Conservation (phyloP, 23 tunicate genomes). For the Styela plicata region DNA sequence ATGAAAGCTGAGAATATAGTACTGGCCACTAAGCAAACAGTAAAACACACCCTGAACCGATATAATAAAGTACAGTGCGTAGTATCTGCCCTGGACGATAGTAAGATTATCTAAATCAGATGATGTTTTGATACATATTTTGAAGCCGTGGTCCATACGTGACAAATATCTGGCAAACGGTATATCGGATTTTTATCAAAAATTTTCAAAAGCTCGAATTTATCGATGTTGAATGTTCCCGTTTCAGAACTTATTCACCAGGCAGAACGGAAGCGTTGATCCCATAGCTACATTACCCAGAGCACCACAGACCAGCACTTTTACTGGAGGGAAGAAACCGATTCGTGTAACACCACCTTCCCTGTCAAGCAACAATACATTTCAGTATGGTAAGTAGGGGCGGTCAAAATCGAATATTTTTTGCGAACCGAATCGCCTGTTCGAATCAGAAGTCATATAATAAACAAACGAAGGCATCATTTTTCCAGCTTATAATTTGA, state of each 20-base stretch:
- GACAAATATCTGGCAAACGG: neutral
- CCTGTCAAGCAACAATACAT: conserved; percentile 1
- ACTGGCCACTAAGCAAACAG: too few species aligned
- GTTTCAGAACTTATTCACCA: conserved; percentile 6
- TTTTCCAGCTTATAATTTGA: too few species aligned
- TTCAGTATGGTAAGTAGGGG: conserved; percentile 25
- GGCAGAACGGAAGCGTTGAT: conserved; percentile 12
- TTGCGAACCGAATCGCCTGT: too few species aligned
- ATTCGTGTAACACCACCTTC: conserved; percentile 19
- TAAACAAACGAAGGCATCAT: too few species aligned
- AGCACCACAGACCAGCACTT: conserved; percentile 7
- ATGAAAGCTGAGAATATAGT: too few species aligned
- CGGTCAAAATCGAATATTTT: too few species aligned
- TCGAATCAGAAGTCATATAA: too few species aligned
- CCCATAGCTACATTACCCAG: neutral
- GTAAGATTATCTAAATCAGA: too few species aligned
- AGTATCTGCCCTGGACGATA: too few species aligned
- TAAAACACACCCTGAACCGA: too few species aligned
- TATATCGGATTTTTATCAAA: neutral
- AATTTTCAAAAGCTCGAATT: neutral
- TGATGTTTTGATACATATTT: too few species aligned
- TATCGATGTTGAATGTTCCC: neutral
- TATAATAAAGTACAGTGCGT: too few species aligned
- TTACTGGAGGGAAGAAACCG: conserved; percentile 8
- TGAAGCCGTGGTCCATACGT: neutral